Evolutionary conservation across 1,140 invertebrate species (phyloP), one percentile per base, ranked within the genome.

Genomic region (Trissolcus basalis): DNA sequence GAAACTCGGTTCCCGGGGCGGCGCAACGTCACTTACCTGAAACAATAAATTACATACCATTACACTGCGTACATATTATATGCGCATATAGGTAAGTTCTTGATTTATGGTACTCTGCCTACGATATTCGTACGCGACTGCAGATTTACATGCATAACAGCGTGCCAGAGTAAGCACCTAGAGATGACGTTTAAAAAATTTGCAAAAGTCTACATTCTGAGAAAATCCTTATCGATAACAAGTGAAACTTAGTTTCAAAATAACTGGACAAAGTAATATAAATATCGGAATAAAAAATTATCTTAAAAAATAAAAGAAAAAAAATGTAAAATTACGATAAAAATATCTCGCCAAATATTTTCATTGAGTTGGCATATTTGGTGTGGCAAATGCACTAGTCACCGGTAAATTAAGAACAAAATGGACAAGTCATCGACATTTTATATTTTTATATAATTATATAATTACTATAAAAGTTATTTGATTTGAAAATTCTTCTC

Each of bases 21-120:
- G 80, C 80, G 79, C 81, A 81, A 82, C 81, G 85, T 87, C 87
- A 87, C 87, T 89, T 89, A 88, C 87, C 87, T 89, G 86, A 87
- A 89, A 89, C 86, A 89, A 89, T 88, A 88, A 89, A 89, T 88
- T 85, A 85, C 82, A 85, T 79, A 83, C 81, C 80, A 83, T 89
- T 89, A 87, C 81, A 81, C 74, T 81, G 77, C 79, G 81, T 83
- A 85, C 73, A 79, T 83, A 87, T 82, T 84, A 83, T 82, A 82
- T 79, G 75, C 63, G 70, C 60, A 79, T 78, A 84, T 80, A 81
- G 80, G 80, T 84, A 83, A 75, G 80, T 65, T 68, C 78, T 81
- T 84, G 82, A 84, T 85, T 84, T 86, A 86, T 80, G 80, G 79
- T 64, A 76, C 61, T 49, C 78, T 74, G 72, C 56, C 61, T 67